Evolutionary conservation across 2,888 invertebrate species (phyloP), one percentile per base, ranked within the genome.

Genomic region (Callyntrura guangdongensis): DNA sequence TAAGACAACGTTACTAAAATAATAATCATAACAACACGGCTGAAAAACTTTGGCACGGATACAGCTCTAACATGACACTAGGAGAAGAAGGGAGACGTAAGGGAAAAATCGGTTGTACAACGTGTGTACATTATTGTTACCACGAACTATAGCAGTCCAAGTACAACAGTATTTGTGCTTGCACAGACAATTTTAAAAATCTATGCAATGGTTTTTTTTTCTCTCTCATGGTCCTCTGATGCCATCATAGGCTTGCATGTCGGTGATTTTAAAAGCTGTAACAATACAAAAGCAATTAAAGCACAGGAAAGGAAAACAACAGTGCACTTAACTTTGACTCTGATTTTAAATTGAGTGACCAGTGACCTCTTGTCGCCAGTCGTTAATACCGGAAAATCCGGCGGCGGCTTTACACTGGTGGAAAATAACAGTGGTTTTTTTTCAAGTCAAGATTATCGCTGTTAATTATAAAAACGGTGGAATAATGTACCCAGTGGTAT

Each of bases 391-490:
- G 14, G 53, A n/a, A 53, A 53, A 53, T n/a, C 3, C 53, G 36
- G 36, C 36, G 36, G 36, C 36, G 36, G 36, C 36, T 25, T 9
- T 11, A 2, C 22, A 22, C 22, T 25, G 22, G n/a, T 6, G 74
- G 74, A 56, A 47, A 56, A 8, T 8, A 36, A 36, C 36, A 36
- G 36, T 36, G 6, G 56, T 25, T 20, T 64, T 17, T 17, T 64
- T 64, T 12, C 53, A 81, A 6, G 49, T 17, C 27, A 81, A 81
- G 56, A 22, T 56, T 56, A 56, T 79, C 56, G 81, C 81, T 81
- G 59, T 59, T 81, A 59, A 36, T 36, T 6, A 36, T 36, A 56
- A 88, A 82, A 82, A 64, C 82, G 69, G 47, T 74, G 82, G 83
- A 61, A 88, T 69, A 82, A 36, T 6, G 2, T 6, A 36, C 36